Base-by-base conservation (phyloP, 2,888 invertebrate genomes). In the Ctenicera cuprea region DNA sequence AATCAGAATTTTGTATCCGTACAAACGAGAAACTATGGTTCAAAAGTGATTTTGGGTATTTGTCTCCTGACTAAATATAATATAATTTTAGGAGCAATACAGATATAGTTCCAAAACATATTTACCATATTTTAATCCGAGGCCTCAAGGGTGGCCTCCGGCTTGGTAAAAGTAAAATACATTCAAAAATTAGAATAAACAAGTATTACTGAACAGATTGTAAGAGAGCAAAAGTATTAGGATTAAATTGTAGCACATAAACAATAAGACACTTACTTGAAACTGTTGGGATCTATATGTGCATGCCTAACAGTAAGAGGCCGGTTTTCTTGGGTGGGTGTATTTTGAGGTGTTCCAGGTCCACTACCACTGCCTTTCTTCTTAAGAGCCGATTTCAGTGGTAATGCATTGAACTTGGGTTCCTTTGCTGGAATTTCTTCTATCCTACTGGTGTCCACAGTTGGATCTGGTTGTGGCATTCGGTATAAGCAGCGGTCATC, bases 351-450 rank as follows among this genome's bases (percentile, higher is more conserved):
- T 26, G 90, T 90, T 41, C 93, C 94, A 66, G 93, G 90, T 2
- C 91, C 91, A 80, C 91, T 91, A 75, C 91, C 90, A 41, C 83
- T 84, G 43, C 88, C 87, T 85, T 94, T 93, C 87, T 95, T 97
- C 90, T 97, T 97, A 80, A 97, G 90, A 78, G 97, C 97, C 64
- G 96, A 96, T 87, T 97, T 97, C 75, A 96, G 91, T 78, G 97
- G 97, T 90, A 96, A 92, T 79, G 96, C 96, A 88, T 95, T 94
- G 88, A 95, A 94, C 84, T 94, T 93, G 48, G 96, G 97, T 89
- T 97, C 96, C 88, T 96, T 96, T 73, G 97, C 96, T 80, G 96
- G 96, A 83, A 97, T 96, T 88, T 96, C 96, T 87, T 97, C 96
- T 76, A 97, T 93, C 79, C 95, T 91, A 71, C 93, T 92, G 72